These are phyloP conservation scores for Dipodomys spectabilis DNA, from an alignment of 2,113 vertebrate genomes.

Conservation along the genomic window DNA sequence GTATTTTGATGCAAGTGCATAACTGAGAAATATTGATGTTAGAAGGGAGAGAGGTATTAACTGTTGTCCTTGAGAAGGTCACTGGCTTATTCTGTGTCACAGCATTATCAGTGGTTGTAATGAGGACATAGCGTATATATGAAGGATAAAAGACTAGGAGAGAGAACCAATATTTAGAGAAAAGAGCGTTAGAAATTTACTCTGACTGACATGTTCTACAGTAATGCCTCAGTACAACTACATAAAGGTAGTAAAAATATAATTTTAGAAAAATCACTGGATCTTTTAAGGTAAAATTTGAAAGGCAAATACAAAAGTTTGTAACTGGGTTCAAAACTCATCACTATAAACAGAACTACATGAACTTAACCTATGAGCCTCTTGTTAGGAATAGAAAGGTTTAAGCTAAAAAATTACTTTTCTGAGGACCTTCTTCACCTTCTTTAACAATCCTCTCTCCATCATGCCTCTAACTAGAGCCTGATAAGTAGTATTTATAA, in stretches of 20 bases:
- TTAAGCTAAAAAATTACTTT: slow-evolving; percentile 16
- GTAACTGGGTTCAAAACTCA: neutral
- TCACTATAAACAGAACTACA: neutral
- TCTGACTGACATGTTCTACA: neutral
- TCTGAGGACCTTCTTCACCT: neutral
- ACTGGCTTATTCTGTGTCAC: slow-evolving; percentile 23
- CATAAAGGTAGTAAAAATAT: no score
- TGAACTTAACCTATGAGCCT: neutral
- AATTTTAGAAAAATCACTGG: neutral
- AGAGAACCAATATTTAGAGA: neutral
- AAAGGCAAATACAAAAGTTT: slow-evolving; percentile 43
- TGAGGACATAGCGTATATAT: neutral
- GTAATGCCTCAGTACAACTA: no score
- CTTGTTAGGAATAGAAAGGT: slow-evolving; percentile 6
- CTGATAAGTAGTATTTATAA: slow-evolving; percentile 28
- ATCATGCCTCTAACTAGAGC: slow-evolving; percentile 8
- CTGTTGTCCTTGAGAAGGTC: slow-evolving; percentile 21
- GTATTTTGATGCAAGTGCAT: slow-evolving; percentile 49
- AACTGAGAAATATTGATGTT: slow-evolving; percentile 37
- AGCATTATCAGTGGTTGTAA: neutral
- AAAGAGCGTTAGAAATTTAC: slow-evolving; percentile 7
- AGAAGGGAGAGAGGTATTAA: slow-evolving; percentile 19
- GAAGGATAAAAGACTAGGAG: neutral
- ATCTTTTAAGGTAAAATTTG: slow-evolving; percentile 41
- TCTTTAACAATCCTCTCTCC: neutral